Base-by-base conservation (phyloP, 2,797 vertebrate species). In the Amphiprion clarkii region DNA sequence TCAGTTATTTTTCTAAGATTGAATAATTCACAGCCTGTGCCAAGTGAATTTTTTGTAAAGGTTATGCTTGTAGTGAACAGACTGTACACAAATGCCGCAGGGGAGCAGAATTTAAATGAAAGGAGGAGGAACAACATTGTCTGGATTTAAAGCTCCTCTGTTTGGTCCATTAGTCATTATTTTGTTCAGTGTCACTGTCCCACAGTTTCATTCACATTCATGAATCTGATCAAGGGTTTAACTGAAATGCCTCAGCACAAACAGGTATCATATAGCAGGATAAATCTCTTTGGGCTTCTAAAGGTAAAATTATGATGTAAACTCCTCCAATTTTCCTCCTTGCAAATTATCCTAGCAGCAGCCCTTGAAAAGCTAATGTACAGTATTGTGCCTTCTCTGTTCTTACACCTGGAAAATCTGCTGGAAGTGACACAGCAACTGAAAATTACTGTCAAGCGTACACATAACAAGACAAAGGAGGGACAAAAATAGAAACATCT, bases 61-160 rank as follows among this genome's bases (percentile, higher is more conserved):
- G 86, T 83, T 89, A 82, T 69, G 59, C 62, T 86, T 88, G 79
- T 82, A 82, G 72, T 71, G 56, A 93, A 90, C 84, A 91, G 85
- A 83, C 82, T 88, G 88, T 87, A 87, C 67, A 80, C 67, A 83
- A 70, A 68, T 53, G 42, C 67, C 46, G n/a, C 62, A 75, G 65
- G 76, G 76, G 58, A 80, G 60, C 0, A 46, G 58, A 75, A 85
- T 89, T 76, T 66, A 83, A 87, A 87, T 79, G 46, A 71, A 79
- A 19, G 42, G 33, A 62, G 10, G 64, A 78, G 57, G 56, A 82
- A 74, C 58, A 79, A 71, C 53, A 67, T 78, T 75, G 57, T 74
- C 29, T 67, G 65, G 74, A 79, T 75, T 70, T 29, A 46, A 73
- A 78, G 51, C 78, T 79, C 31, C 51, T 75, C 13, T 6, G 21